phyloP scores from a whole-genome alignment of 2,113 vertebrate species.

The Brachyistius frenatus region DNA sequence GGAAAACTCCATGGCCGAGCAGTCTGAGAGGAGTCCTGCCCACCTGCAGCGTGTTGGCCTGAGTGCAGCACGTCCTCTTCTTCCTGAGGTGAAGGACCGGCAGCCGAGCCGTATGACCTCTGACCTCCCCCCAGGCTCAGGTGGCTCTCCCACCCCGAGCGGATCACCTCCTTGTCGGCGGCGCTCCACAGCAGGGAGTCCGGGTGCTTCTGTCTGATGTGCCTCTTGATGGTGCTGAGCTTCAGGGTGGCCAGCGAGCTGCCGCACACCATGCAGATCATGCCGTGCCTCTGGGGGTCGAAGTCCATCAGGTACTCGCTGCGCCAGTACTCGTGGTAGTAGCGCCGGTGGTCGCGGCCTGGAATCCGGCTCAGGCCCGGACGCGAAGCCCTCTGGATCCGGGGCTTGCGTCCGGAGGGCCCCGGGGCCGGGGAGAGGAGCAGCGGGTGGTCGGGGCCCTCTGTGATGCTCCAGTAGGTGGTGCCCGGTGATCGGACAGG shows the following conservation, averaged over 20 bases:
- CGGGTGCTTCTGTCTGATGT: constrained; percentile 93
- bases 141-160: constrained; percentile 93
- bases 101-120: constrained; percentile 44
- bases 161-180: constrained; percentile 92
- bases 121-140: constrained; percentile 83
- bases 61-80: constrained; percentile 65
- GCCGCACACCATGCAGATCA: constrained; percentile 97
- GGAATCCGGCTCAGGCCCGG: constrained; percentile 90
- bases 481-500: constrained; percentile 80
- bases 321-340: constrained; percentile 96
- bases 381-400: constrained; percentile 87
- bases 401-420: constrained; percentile 81
- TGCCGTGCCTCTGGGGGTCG: constrained; percentile 89
- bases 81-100: constrained; percentile 21
- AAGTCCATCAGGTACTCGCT: constrained; percentile 96
- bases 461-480: constrained; percentile 86
- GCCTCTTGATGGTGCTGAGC: constrained; percentile 95
- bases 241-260: constrained; percentile 93
- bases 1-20: background rate
- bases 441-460: constrained; percentile 77
- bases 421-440: constrained; percentile 80
- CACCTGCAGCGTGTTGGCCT: constrained; percentile 48
- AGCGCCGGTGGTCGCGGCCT: constrained; percentile 91
- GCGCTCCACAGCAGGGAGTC: constrained; percentile 92
- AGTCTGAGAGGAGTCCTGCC: constrained; percentile 2